These are phyloP conservation scores for Eupithecia subfuscata DNA, from an alignment of 2,888 invertebrate species.

Conservation along the genomic window DNA sequence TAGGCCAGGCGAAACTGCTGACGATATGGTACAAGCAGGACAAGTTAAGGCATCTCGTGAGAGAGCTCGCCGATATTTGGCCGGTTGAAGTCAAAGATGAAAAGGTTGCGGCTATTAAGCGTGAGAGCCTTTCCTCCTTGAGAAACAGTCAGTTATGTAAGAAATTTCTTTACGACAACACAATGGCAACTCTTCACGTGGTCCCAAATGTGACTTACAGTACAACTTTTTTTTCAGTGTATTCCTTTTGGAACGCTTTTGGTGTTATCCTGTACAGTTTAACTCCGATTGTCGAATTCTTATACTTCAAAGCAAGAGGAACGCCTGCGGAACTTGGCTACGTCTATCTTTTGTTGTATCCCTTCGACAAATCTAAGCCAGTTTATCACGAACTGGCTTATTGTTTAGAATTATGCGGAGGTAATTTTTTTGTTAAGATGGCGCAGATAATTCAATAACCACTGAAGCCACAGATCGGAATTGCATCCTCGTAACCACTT, in stretches of 20 bases:
- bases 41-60: slow-evolving; percentile 65
- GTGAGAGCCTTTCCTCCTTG: slow-evolving; percentile 59
- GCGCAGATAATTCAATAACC: neutral
- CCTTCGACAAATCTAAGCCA: slow-evolving; percentile 71
- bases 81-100: slow-evolving; percentile 58
- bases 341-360: slow-evolving; percentile 68
- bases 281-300: slow-evolving; percentile 62
- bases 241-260: slow-evolving; percentile 66
- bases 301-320: slow-evolving; percentile 58
- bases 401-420: slow-evolving; percentile 64
- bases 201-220: neutral
- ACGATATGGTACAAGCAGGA: slow-evolving; percentile 68
- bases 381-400: slow-evolving; percentile 62
- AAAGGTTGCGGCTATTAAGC: slow-evolving; percentile 60
- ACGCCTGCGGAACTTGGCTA: slow-evolving; percentile 59
- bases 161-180: neutral
- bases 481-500: neutral
- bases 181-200: neutral
- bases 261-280: slow-evolving; percentile 66
- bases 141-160: slow-evolving; percentile 63
- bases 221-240: slow-evolving; percentile 56
- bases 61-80: slow-evolving; percentile 68
- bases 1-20: slow-evolving; percentile 67
- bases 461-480: neutral
- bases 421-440: slow-evolving; percentile 44